A percentile compares a stretch with the other conserved stretches of the same genome.
Conservation (phyloP, 2,888 invertebrate species). For the Cremastinae sp. region DNA sequence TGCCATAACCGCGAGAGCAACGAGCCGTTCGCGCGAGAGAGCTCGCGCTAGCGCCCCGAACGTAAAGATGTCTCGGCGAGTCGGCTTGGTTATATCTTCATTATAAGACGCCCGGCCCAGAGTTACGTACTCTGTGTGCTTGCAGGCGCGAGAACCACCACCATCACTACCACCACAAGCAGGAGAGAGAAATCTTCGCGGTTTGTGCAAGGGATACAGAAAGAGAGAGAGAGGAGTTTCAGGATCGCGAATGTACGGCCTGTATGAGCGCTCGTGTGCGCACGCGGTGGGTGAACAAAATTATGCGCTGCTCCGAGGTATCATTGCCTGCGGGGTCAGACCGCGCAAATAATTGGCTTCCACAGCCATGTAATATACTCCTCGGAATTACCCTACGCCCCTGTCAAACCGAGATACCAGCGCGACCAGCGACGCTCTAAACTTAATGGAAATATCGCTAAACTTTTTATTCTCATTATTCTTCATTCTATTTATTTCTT, state of each 20-base stretch:
- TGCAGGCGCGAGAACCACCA: constrained; percentile 43
- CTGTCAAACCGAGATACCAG: constrained; percentile 55
- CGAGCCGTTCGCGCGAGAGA: constrained; percentile 69
- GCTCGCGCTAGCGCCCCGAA: constrained; percentile 60
- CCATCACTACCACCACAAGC: neutral
- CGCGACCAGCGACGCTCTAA: constrained; percentile 32
- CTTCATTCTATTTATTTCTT: no score
- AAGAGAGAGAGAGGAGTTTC: constrained; percentile 25
- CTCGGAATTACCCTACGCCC: constrained; percentile 63
- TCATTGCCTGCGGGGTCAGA: constrained; percentile 75
- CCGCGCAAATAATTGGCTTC: constrained; percentile 76
- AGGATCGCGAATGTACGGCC: constrained; percentile 39
- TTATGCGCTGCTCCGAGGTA: constrained; percentile 77
- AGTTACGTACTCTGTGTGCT: constrained; percentile 76
- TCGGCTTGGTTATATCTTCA: constrained; percentile 79
- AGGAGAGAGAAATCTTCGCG: neutral
- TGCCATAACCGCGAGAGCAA: constrained; percentile 70
- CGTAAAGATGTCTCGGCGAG: constrained; percentile 78
- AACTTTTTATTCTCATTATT: constrained; percentile 35
- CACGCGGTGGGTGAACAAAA: constrained; percentile 68
- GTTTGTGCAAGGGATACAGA: neutral
- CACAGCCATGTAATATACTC: constrained; percentile 68
- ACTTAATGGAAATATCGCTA: constrained; percentile 46
- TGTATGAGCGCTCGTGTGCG: constrained; percentile 35
- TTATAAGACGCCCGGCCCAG: constrained; percentile 73